Conservation (phyloP, 2,113 vertebrate species). For the Hemibagrus wyckioides region DNA sequence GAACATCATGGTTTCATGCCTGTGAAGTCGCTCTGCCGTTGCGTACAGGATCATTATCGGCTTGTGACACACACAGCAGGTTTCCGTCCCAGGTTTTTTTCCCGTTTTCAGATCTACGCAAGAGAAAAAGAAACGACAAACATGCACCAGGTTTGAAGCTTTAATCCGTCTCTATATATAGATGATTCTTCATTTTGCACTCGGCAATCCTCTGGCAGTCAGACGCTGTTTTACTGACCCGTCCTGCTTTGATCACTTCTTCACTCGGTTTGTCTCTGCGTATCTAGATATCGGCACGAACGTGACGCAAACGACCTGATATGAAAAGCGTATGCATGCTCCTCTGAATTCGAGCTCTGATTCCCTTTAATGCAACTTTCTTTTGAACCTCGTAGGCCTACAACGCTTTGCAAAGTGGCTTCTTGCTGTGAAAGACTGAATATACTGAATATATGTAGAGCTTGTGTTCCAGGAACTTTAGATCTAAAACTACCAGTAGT, state of each 20-base stretch:
- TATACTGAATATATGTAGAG: conserved; percentile 41
- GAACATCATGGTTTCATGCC: not conserved
- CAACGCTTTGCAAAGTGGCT: conserved; percentile 47
- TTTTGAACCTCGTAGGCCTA: conserved; percentile 32
- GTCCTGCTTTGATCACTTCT: not conserved
- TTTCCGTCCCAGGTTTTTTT: not conserved
- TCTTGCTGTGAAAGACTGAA: conserved; percentile 45
- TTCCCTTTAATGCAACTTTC: conserved; percentile 51
- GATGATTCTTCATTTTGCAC: not conserved
- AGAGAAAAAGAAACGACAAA: not conserved
- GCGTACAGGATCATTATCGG: not conserved
- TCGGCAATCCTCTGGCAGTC: not conserved
- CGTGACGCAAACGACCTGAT: conserved; percentile 22
- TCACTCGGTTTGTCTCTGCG: not conserved
- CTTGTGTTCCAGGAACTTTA: conserved; percentile 49
- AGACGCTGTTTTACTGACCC: not conserved
- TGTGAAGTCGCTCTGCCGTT: not conserved
- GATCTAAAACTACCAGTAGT: conserved; percentile 38
- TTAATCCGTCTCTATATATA: not conserved
- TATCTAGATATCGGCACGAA: conserved; percentile 9
- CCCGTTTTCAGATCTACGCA: not conserved
- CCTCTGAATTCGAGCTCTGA: conserved; percentile 34
- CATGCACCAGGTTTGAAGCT: conserved; percentile 24
- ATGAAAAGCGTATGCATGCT: conserved; percentile 46
- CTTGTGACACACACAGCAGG: not conserved